Evolutionary conservation across 2,888 invertebrate genomes (phyloP).

Genomic region (Drosophila phalerata): DNA sequence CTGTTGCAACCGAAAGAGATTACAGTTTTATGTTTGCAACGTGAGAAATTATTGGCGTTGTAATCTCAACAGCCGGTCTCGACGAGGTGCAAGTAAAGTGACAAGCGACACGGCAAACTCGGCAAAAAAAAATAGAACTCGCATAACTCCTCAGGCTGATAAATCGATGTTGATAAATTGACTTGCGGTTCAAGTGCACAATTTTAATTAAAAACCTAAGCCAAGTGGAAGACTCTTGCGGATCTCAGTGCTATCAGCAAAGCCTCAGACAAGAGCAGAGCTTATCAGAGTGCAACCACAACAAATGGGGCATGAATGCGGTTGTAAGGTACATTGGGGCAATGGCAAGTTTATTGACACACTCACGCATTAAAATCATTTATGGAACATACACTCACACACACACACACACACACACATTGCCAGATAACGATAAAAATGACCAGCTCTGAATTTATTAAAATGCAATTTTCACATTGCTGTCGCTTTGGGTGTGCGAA

Average conservation of each 20-base stretch:
- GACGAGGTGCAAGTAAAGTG: conserved; percentile 57
- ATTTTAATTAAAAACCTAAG: conserved; percentile 62
- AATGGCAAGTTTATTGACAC: conserved; percentile 72
- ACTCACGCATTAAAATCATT: conserved; percentile 80
- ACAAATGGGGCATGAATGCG: conserved; percentile 43
- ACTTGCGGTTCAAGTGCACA: conserved; percentile 71
- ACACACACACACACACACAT: conserved; percentile 32
- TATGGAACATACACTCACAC: conserved; percentile 63
- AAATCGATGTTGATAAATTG: conserved; percentile 64
- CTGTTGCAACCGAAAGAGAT: conserved; percentile 62
- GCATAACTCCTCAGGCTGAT: conserved; percentile 38
- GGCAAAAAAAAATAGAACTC: conserved; percentile 34
- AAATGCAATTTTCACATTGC: conserved; percentile 78
- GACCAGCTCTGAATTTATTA: conserved; percentile 73
- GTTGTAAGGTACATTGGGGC: conserved; percentile 9
- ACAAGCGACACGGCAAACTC: conserved; percentile 54
- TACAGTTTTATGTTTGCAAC: conserved; percentile 62
- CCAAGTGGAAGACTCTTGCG: conserved; percentile 4
- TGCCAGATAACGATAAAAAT: conserved; percentile 66
- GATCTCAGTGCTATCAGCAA: conserved; percentile 36
- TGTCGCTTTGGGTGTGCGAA: conserved; percentile 57
- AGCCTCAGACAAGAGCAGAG: conserved; percentile 10
- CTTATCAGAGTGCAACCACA: conserved; percentile 46
- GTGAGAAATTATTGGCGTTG: conserved; percentile 73
- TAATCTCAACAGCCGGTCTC: conserved; percentile 58